Conservation (phyloP, 2,888 invertebrate species). For the Dendrolimus pini region DNA sequence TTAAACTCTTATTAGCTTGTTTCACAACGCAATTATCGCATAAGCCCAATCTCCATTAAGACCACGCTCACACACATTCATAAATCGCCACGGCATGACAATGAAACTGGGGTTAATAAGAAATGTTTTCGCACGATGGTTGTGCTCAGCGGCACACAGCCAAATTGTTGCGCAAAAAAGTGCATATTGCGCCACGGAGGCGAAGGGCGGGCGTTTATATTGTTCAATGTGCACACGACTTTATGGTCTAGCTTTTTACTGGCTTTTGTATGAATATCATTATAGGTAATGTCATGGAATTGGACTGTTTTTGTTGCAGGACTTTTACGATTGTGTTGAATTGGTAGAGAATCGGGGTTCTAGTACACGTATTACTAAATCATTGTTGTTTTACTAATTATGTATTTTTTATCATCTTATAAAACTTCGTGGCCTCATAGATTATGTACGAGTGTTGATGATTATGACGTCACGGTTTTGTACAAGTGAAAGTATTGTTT, state of each 20-base stretch:
- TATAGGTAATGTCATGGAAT: conserved; percentile 12
- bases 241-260: conserved; percentile 13
- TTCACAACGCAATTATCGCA: conserved; percentile 43
- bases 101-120: conserved; percentile 52
- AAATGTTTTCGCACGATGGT: conserved; percentile 56
- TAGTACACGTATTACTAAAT: too few relatives aligned
- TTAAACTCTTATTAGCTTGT: conserved; percentile 13
- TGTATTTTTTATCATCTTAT: too few relatives aligned
- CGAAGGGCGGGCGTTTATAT: conserved; percentile 35
- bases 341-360: neutral
- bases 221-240: conserved; percentile 23
- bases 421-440: too few relatives aligned
- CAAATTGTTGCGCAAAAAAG: conserved; percentile 40
- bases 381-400: too few relatives aligned
- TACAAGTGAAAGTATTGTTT: too few relatives aligned
- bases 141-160: conserved; percentile 28
- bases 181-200: conserved; percentile 35
- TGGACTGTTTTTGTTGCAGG: conserved; percentile 11
- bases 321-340: conserved; percentile 6
- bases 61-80: conserved; percentile 37
- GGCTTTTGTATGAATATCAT: neutral
- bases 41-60: conserved; percentile 40
- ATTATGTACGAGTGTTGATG: too few relatives aligned
- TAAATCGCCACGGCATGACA: conserved; percentile 48
- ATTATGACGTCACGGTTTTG: too few relatives aligned